These are phyloP conservation scores for Limnephilus marmoratus DNA, from an alignment of 2,888 invertebrate genomes.

Conservation along the genomic window DNA sequence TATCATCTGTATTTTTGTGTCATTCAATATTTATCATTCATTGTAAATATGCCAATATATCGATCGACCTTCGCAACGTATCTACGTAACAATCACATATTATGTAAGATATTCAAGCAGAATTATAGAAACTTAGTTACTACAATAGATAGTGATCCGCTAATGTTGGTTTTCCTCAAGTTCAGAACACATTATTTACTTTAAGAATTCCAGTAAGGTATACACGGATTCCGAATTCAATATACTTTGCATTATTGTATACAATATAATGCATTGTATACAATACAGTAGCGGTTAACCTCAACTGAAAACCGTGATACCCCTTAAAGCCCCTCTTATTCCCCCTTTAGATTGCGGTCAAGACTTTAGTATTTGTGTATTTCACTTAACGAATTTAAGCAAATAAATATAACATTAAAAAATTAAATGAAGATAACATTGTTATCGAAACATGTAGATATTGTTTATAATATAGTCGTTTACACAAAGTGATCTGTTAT, in stretches of 20 bases:
- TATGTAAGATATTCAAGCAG: neutral
- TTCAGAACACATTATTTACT: neutral
- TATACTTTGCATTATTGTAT: neutral
- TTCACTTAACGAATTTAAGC: neutral
- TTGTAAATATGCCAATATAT: too few species aligned
- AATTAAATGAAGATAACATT: too few species aligned
- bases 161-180: too few species aligned
- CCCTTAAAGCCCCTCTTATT: neutral
- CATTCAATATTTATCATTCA: too few species aligned
- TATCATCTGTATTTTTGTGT: too few species aligned
- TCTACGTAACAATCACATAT: too few species aligned
- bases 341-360: neutral
- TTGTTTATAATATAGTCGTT: too few species aligned
- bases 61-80: too few species aligned
- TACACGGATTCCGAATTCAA: neutral
- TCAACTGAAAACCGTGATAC: slow-evolving; percentile 8
- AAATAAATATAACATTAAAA: neutral
- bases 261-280: neutral
- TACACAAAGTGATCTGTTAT: too few species aligned
- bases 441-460: too few species aligned
- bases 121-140: too few species aligned
- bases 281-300: neutral
- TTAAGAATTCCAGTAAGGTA: neutral
- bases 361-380: neutral
- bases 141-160: too few species aligned